Conservation (phyloP, 1,140 invertebrate species). For the Lasioglossum baleicum region DNA sequence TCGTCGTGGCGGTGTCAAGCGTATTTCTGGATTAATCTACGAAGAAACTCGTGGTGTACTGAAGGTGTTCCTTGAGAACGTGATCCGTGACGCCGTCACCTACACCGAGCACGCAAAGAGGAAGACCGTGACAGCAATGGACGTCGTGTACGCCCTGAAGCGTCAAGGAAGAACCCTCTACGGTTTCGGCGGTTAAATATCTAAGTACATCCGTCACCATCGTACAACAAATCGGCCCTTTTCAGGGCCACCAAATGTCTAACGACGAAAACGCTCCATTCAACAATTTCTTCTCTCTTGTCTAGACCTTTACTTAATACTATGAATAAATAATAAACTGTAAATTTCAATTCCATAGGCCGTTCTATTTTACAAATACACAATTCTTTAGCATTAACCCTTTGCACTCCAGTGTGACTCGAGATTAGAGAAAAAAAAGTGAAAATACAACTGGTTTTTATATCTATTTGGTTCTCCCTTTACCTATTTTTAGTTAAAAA, state of each 20-base stretch:
- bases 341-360: too few relatives aligned
- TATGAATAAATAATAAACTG: too few relatives aligned
- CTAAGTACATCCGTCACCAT: background rate
- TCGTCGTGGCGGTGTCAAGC: conserved; percentile 58
- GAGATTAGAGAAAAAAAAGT: too few relatives aligned
- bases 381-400: too few relatives aligned
- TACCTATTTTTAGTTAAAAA: too few relatives aligned
- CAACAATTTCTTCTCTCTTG: too few relatives aligned
- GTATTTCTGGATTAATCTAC: conserved; percentile 61
- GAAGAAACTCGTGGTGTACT: conserved; percentile 58
- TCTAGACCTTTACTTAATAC: too few relatives aligned
- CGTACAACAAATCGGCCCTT: conserved; percentile 47
- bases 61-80: conserved; percentile 58
- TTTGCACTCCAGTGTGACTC: too few relatives aligned
- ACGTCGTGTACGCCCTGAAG: conserved; percentile 59
- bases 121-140: conserved; percentile 59
- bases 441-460: too few relatives aligned
- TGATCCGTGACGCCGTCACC: conserved; percentile 55
- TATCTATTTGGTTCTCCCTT: too few relatives aligned
- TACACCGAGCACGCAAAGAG: conserved; percentile 58
- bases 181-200: conserved; percentile 57
- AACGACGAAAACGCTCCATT: background rate
- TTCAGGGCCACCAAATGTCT: conserved; percentile 56
- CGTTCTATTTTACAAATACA: too few relatives aligned
- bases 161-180: conserved; percentile 60